phyloP scores from a whole-genome alignment of 2,113 vertebrate species.

The Pyxicephalus adspersus region DNA sequence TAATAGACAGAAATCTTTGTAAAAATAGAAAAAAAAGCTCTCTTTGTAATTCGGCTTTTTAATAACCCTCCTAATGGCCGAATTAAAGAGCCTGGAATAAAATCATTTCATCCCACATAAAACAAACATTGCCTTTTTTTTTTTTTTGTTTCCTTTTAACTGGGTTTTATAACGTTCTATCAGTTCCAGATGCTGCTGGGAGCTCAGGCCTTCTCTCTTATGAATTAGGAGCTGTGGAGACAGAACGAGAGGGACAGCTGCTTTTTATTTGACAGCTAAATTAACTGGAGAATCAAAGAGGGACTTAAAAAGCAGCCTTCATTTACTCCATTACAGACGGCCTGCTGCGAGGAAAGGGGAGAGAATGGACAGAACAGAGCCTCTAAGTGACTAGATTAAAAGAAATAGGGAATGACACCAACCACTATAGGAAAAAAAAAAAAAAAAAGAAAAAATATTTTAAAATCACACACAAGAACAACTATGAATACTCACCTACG shows the following conservation, averaged over 20 bases:
- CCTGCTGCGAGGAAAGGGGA: constrained; percentile 20
- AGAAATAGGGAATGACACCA: no score
- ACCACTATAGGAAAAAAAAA: no score
- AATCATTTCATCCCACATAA: constrained; percentile 87
- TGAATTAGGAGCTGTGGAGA: constrained; percentile 70
- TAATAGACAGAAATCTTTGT: constrained; percentile 66
- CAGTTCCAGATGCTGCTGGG: constrained; percentile 89
- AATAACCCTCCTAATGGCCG: constrained; percentile 81
- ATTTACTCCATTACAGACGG: constrained; percentile 58
- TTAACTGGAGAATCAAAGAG: constrained; percentile 74
- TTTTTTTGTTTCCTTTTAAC: constrained; percentile 71
- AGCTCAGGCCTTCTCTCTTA: constrained; percentile 67
- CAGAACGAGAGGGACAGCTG: constrained; percentile 69
- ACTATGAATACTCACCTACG: no score
- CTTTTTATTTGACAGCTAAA: constrained; percentile 80
- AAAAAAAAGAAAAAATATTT: no score
- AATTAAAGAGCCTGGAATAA: constrained; percentile 87
- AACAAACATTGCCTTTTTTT: constrained; percentile 82
- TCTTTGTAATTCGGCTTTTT: constrained; percentile 78
- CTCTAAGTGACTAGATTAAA: not conserved
- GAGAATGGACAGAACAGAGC: constrained; percentile 26
- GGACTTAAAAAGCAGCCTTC: constrained; percentile 67
- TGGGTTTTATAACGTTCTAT: constrained; percentile 83
- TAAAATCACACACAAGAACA: no score
- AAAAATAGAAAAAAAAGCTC: constrained; percentile 59